Evolutionary conservation across 2,888 invertebrate species (phyloP).

Genomic region (Chrysolina haemoptera): DNA sequence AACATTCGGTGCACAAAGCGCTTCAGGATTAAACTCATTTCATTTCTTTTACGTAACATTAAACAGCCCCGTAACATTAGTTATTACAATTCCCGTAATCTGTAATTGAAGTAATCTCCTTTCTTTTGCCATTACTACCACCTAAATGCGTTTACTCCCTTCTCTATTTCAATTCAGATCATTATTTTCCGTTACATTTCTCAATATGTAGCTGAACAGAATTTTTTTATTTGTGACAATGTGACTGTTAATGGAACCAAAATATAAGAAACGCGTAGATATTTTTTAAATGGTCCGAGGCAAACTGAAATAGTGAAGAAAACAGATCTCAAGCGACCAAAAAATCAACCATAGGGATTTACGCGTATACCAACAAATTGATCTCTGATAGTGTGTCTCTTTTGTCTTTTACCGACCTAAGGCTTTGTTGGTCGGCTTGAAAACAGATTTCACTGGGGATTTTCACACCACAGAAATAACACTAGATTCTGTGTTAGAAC

Average conservation of each 20-base stretch:
- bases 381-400: no score
- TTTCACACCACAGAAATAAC: no score
- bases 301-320: no score
- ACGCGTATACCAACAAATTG: no score
- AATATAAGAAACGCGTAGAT: background rate
- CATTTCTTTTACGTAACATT: conserved; percentile 45
- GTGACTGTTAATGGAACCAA: background rate
- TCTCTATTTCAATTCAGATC: conserved; percentile 40
- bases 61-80: conserved; percentile 44
- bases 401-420: no score
- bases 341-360: no score
- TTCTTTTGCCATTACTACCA: conserved; percentile 41
- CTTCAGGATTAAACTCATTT: conserved; percentile 40
- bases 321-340: no score
- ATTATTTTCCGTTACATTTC: conserved; percentile 33
- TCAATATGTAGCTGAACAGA: conserved; percentile 19
- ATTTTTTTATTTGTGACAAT: background rate
- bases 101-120: conserved; percentile 42
- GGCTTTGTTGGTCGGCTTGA: no score
- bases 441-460: no score
- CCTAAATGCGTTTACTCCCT: conserved; percentile 41
- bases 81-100: conserved; percentile 41
- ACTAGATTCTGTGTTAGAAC: no score
- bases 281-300: no score
- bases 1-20: conserved; percentile 18